These are phyloP conservation scores for Brachyptera risi DNA, from an alignment of 2,888 invertebrate species.

Conservation along the genomic window DNA sequence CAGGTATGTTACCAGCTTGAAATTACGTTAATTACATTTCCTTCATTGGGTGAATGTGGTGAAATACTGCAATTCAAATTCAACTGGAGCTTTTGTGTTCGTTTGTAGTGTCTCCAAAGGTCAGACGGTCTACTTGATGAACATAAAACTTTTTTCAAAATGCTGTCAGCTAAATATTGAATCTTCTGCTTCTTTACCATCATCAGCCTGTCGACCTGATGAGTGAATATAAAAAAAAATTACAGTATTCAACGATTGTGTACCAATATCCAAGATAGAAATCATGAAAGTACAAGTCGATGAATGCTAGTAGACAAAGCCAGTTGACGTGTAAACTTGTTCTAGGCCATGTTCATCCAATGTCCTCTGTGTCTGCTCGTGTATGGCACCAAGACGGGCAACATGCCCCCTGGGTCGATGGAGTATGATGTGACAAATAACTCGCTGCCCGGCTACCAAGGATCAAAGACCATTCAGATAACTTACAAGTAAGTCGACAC, in stretches of 20 bases:
- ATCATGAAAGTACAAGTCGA: no score
- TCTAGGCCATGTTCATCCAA: conserved; percentile 67
- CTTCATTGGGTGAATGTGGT: not conserved
- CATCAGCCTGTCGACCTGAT: no score
- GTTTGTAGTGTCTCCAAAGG: no score
- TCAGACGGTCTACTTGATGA: no score
- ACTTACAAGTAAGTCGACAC: conserved; percentile 66
- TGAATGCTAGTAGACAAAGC: no score
- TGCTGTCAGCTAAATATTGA: no score
- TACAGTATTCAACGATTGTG: not conserved
- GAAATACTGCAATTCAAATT: no score
- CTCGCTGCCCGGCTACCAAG: conserved; percentile 64
- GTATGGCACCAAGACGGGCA: conserved; percentile 74
- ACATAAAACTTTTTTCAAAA: no score
- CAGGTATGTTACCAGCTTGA: not conserved
- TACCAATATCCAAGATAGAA: no score
- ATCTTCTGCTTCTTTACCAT: no score
- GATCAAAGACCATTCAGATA: conserved; percentile 73
- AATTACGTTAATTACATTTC: not conserved
- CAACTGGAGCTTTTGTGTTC: no score
- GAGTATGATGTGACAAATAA: conserved; percentile 67
- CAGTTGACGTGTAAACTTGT: not conserved
- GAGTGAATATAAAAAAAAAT: not conserved
- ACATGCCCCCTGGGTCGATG: conserved; percentile 80
- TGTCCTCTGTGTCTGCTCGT: conserved; percentile 83